Percentiles rank a stretch among this genome's conserved stretches.
These are phyloP conservation scores for Nyctibius grandis DNA, from an alignment of 2,797 vertebrate species.

Conservation along the genomic window DNA sequence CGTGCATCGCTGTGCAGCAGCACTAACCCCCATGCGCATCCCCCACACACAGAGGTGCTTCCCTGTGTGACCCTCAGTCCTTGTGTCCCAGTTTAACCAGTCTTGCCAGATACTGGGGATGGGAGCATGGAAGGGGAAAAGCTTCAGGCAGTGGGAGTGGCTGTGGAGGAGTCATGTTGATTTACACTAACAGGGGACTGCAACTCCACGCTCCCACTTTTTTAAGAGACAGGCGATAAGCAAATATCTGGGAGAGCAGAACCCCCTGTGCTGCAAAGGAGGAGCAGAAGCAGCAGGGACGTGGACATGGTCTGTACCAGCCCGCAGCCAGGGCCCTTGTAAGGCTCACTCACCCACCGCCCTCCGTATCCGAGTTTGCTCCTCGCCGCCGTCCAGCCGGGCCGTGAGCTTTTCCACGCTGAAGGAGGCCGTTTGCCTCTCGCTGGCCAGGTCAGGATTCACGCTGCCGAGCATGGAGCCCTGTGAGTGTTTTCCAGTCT, in stretches of 20 bases:
- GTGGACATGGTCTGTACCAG: neutral
- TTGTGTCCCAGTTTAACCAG: neutral
- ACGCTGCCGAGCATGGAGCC: neutral
- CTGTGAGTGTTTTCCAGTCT: neutral
- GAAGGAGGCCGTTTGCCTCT: conserved; percentile 67
- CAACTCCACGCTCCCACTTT: neutral
- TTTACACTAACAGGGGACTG: neutral
- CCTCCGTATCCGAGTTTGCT: conserved; percentile 60
- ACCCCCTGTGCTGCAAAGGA: neutral
- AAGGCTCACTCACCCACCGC: conserved; percentile 68
- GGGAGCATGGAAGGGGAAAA: neutral
- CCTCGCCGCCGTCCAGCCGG: conserved; percentile 54
- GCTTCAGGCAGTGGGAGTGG: neutral
- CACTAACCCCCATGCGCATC: accelerated
- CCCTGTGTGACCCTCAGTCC: neutral
- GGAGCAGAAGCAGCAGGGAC: neutral
- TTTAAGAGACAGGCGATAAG: neutral
- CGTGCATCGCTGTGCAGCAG: neutral
- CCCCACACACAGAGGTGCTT: neutral
- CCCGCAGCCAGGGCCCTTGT: accelerated
- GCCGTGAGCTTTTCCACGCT: conserved; percentile 68
- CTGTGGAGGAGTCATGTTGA: neutral
- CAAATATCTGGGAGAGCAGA: neutral
- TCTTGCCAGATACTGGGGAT: neutral
- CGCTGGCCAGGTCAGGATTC: conserved; percentile 69